A percentile compares a stretch with the other conserved stretches of the same genome.
Evolutionary conservation across 2,113 vertebrate genomes (phyloP).

Genomic region (Heliornis fulica): DNA sequence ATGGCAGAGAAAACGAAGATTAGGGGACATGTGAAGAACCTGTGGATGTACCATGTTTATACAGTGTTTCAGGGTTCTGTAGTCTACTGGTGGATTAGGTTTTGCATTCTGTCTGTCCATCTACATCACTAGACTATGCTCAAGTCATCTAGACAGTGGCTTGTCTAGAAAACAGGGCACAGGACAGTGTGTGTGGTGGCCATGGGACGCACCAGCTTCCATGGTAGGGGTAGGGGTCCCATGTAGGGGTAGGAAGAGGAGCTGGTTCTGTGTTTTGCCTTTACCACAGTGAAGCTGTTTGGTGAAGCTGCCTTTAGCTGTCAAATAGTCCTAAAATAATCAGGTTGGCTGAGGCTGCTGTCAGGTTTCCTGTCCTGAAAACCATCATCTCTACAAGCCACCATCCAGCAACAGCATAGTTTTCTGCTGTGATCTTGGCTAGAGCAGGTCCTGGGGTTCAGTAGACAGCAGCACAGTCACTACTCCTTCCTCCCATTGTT

Average conservation of each 20-base stretch:
- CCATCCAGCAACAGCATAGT: not conserved
- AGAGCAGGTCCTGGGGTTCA: not conserved
- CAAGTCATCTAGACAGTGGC: not conserved
- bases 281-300: not conserved
- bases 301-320: not conserved
- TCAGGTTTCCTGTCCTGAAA: not conserved
- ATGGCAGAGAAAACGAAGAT: not conserved
- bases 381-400: not conserved
- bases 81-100: not conserved
- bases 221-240: too few relatives aligned
- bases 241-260: not conserved
- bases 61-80: not conserved
- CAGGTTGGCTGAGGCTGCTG: not conserved
- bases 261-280: not conserved
- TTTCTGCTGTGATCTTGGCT: not conserved
- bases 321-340: not conserved
- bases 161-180: not conserved
- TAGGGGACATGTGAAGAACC: not conserved
- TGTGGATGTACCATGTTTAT: too few relatives aligned
- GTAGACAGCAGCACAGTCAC: not conserved
- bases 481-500: accelerated
- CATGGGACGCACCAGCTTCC: accelerated
- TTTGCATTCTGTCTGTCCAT: not conserved
- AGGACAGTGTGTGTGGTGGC: accelerated
- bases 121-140: not conserved